Base-by-base conservation (phyloP, 2,888 invertebrate species). In the Ichneumon xanthorius region DNA sequence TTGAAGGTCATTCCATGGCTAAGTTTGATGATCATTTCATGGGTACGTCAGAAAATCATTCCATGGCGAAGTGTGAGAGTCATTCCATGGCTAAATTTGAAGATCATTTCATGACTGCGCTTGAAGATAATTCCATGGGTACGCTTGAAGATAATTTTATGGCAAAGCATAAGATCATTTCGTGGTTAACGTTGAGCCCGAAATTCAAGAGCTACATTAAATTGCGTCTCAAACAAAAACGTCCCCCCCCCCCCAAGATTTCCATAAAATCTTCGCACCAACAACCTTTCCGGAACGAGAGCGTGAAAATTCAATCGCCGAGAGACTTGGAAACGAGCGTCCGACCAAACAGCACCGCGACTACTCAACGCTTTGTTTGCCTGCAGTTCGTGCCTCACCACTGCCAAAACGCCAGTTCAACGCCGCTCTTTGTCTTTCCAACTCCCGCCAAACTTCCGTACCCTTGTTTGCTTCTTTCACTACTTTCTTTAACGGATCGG, bases 321-420 rank as follows among this genome's bases (percentile, higher is more conserved):
- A 26, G 11, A 58, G 19, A 58, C 11, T 30, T 26, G 19, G n/a
- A 48, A 16, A 22, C 40, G 11, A 7, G 7, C 14, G 76, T 76
- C 65, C 50, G 76, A 76, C 53, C 65, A 16, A 22, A 30, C 37
- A 33, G 19, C 33, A 53, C 19, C 37, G 9, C 19, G 9, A 77
- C 67, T 53, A 77, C 65, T 76, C 50, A 53, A 11, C 33, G 19
- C 22, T 14, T 7, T 22, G 65, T 19, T 14, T n/a, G 33, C 45
- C 63, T 76, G 63, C 40, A 53, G 4, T 26, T 53, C 53, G 37
- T 55, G 40, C 53, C 6, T 53, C 53, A 53, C 76, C 19, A 65
- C 75, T 50, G 50, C 48, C 48, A 50, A 50, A 63, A 30, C 50
- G 63, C 30, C 63, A 16, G 30, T 33, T 30, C 63, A 16, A 30